Evolutionary conservation across 2,113 vertebrate species (phyloP).

Genomic region (Apaloderma vittatum): DNA sequence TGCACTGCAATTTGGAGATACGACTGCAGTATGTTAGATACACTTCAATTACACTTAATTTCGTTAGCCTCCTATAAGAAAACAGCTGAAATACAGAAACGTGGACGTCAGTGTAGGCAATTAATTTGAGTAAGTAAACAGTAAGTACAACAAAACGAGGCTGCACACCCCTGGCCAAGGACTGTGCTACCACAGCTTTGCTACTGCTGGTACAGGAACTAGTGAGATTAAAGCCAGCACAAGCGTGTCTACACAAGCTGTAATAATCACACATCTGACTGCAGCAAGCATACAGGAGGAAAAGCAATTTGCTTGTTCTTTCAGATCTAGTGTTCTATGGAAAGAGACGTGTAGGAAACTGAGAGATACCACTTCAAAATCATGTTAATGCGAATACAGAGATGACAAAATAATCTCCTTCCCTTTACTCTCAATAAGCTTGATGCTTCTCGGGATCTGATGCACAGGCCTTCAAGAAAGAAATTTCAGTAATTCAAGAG

Average conservation of each 20-base stretch:
- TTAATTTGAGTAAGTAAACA: not conserved
- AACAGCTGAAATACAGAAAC: constrained; percentile 6
- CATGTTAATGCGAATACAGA: not conserved
- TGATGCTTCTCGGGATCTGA: not conserved
- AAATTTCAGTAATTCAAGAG: not conserved
- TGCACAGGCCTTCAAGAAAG: not conserved
- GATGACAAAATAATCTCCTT: not conserved
- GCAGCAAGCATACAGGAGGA: not conserved
- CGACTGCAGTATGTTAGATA: not conserved
- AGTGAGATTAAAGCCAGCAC: not conserved
- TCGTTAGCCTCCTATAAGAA: not conserved
- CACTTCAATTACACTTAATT: constrained; percentile 17
- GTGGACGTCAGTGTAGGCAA: fast-evolving
- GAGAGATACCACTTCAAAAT: not conserved
- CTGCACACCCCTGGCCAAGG: not conserved
- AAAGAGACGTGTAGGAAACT: not conserved
- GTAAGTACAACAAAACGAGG: not conserved
- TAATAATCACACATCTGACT: not conserved
- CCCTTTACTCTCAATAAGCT: not conserved
- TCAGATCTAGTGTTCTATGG: not conserved
- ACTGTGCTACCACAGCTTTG: not conserved
- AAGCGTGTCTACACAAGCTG: not conserved
- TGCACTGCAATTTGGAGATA: constrained; percentile 48
- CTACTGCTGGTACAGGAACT: not conserved
- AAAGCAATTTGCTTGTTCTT: not conserved